Conservation (phyloP, 1,140 invertebrate species). For the Colletes gigas region DNA sequence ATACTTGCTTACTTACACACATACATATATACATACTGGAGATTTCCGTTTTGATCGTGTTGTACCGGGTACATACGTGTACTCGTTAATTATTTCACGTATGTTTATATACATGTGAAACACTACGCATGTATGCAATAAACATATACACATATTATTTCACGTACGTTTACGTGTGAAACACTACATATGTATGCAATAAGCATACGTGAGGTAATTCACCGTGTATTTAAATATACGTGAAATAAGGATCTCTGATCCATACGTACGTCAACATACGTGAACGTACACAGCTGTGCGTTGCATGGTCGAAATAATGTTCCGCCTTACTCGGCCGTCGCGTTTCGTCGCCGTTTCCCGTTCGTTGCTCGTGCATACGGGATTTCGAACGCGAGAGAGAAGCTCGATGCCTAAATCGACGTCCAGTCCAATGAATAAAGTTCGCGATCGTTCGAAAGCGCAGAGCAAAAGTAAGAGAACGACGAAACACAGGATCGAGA, state of each 20-base stretch:
- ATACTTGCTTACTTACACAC: not conserved
- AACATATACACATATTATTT: too few relatives aligned
- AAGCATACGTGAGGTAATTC: too few relatives aligned
- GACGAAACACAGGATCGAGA: too few relatives aligned
- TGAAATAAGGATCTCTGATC: too few relatives aligned
- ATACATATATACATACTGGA: not conserved
- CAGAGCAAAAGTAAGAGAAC: not conserved
- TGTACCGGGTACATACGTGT: not conserved
- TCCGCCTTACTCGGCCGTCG: slow-evolving; percentile 1
- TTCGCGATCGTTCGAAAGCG: not conserved
- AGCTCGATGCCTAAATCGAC: slow-evolving; percentile 6
- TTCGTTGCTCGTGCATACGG: slow-evolving; percentile 14
- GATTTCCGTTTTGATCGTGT: too few relatives aligned
- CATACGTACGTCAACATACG: too few relatives aligned
- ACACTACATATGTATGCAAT: not conserved
- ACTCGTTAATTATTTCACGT: too few relatives aligned
- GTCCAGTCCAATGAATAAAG: not conserved
- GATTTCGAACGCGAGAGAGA: not conserved
- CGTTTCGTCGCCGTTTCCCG: slow-evolving; percentile 35
- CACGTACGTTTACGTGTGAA: not conserved
- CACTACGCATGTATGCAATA: not conserved
- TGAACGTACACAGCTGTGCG: too few relatives aligned
- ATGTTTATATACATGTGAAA: not conserved
- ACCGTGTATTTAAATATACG: too few relatives aligned
- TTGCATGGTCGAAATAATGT: too few relatives aligned